phyloP scores from a whole-genome alignment of 2,113 vertebrate species.

The Pantherophis guttatus region DNA sequence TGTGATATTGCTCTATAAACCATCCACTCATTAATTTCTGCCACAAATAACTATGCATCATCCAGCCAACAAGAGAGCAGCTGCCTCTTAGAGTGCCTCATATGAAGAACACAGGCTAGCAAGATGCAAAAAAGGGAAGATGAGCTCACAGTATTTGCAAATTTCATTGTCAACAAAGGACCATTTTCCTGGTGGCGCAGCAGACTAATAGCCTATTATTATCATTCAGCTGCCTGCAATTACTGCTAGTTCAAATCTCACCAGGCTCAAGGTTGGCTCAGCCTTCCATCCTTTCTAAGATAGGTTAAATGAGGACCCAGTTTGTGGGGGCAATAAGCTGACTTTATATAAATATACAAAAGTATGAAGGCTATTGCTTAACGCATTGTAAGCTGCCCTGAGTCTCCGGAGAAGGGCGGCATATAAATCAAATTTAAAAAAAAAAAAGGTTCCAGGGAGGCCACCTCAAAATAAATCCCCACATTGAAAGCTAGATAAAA shows the following conservation, averaged over 20 bases:
- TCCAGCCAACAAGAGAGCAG: neutral
- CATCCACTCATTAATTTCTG: neutral
- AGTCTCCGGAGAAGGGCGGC: too few relatives aligned
- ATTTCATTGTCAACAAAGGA: neutral
- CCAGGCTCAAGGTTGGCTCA: too few relatives aligned
- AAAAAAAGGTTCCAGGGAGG: neutral
- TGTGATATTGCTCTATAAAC: neutral
- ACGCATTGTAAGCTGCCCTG: too few relatives aligned
- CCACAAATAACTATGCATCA: neutral
- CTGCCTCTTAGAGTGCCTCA: neutral
- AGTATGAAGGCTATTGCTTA: too few relatives aligned
- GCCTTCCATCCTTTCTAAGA: too few relatives aligned
- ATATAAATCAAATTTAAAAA: too few relatives aligned
- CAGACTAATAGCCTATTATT: too few relatives aligned
- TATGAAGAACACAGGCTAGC: neutral
- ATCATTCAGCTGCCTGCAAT: too few relatives aligned
- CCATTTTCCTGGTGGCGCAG: neutral
- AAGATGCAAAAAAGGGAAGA: neutral
- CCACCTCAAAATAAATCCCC: neutral
- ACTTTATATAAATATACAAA: too few relatives aligned
- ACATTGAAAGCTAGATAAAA: neutral
- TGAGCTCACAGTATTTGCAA: neutral
- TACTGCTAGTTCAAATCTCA: too few relatives aligned
- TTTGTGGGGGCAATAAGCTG: too few relatives aligned
- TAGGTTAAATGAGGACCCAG: too few relatives aligned